Percentiles rank a stretch among this genome's conserved stretches.
phyloP scores from a whole-genome alignment of 1,140 invertebrate genomes.

The Atta texana region DNA sequence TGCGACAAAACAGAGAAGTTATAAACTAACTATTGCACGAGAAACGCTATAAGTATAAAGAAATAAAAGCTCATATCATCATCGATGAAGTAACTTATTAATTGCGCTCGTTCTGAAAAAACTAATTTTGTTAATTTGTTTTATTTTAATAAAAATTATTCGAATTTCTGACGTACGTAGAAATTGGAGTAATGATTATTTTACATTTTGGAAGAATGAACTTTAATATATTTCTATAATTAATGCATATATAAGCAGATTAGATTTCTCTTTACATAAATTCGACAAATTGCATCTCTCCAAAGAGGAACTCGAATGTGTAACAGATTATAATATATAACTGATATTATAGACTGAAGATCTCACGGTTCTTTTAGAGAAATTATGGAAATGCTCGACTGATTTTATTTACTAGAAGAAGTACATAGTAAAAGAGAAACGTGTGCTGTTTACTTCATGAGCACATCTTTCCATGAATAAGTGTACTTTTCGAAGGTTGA shows the following conservation, averaged over 20 bases:
- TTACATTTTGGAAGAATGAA: background rate
- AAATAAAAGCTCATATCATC: background rate
- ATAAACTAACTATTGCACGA: background rate
- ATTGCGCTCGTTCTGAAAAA: background rate
- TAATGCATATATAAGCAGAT: background rate
- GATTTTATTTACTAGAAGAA: conserved; percentile 19
- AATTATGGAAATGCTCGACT: conserved; percentile 32
- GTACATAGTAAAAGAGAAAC: conserved; percentile 5
- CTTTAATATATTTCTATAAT: background rate
- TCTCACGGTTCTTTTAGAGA: conserved; percentile 2
- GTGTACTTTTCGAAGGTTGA: conserved; percentile 15
- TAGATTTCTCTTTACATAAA: background rate
- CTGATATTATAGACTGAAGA: conserved; percentile 3
- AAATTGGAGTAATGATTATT: background rate
- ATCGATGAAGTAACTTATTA: background rate
- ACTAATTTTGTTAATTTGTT: background rate
- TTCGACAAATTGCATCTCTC: conserved; percentile 4
- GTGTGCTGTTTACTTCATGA: conserved; percentile 19
- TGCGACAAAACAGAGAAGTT: background rate
- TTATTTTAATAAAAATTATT: background rate
- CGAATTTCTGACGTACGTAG: background rate
- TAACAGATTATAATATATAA: conserved; percentile 3
- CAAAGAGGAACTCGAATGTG: conserved; percentile 36
- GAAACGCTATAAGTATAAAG: conserved; percentile 10
- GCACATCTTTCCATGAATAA: conserved; percentile 34